Evolutionary conservation across 2,113 vertebrate genomes (phyloP).

Genomic region (Camelus dromedarius): DNA sequence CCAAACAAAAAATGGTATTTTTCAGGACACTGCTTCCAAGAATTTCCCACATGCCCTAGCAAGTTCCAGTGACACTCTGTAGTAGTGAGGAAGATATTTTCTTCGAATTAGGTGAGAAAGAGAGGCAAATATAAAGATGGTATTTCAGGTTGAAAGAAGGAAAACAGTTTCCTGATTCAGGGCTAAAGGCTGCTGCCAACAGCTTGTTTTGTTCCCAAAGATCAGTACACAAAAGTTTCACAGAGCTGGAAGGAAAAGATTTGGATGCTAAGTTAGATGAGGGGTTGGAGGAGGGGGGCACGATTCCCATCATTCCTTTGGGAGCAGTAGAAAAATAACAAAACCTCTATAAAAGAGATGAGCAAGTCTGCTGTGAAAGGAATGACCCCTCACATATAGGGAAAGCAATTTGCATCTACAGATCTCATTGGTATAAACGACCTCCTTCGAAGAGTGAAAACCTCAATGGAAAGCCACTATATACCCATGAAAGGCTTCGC

Average conservation of each 20-base stretch:
- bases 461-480: conserved; percentile 80
- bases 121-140: conserved; percentile 59
- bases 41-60: conserved; percentile 56
- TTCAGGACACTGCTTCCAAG: conserved; percentile 53
- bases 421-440: conserved; percentile 77
- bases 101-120: conserved; percentile 58
- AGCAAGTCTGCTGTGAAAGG: conserved; percentile 75
- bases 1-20: conserved; percentile 64
- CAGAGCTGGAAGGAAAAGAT: conserved; percentile 67
- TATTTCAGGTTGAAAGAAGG: conserved; percentile 59
- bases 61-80: conserved; percentile 50
- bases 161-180: conserved; percentile 52
- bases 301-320: conserved; percentile 71
- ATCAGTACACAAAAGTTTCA: conserved; percentile 76
- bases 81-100: conserved; percentile 39
- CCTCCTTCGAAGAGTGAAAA: conserved; percentile 79
- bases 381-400: conserved; percentile 71
- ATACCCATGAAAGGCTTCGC: conserved; percentile 73
- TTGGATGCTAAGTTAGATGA: conserved; percentile 63
- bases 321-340: conserved; percentile 75
- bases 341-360: conserved; percentile 78
- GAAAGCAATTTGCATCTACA: conserved; percentile 79
- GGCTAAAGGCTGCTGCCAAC: conserved; percentile 58
- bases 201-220: conserved; percentile 73
- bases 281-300: neutral